phyloP scores from a whole-genome alignment of 2,113 vertebrate genomes.

The Elgaria multicarinata region DNA sequence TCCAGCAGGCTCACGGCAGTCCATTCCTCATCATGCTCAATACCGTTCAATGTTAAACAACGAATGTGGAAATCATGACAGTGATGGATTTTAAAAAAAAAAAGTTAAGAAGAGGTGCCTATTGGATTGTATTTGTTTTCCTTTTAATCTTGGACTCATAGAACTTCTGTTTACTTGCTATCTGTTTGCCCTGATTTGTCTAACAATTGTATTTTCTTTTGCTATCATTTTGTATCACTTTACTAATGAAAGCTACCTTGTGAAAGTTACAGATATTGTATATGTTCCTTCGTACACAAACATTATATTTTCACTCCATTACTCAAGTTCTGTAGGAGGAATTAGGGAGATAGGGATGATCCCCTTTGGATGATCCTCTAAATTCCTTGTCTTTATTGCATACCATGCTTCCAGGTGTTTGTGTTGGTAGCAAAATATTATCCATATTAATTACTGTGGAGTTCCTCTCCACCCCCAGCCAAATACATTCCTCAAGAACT shows the following conservation, averaged over 20 bases:
- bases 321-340: not conserved
- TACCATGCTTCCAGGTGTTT: rapidly evolving
- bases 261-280: not conserved
- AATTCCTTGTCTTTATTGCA: not conserved
- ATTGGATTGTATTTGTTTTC: not conserved
- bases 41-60: conserved; percentile 27
- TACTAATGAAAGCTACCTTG: not conserved
- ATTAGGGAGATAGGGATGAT: not conserved
- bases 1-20: too few relatives aligned
- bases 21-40: not conserved
- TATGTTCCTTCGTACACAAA: not conserved
- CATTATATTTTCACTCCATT: rapidly evolving
- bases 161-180: not conserved
- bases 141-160: conserved; percentile 22
- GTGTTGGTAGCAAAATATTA: not conserved
- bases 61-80: conserved; percentile 8
- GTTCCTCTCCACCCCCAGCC: not conserved
- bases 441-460: rapidly evolving
- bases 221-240: not conserved
- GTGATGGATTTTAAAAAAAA: conserved; percentile 32
- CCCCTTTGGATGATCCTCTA: too few relatives aligned
- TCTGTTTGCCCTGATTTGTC: not conserved
- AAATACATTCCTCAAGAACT: rapidly evolving
- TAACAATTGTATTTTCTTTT: conserved; percentile 3
- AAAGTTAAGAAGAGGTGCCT: conserved; percentile 27